These are phyloP conservation scores for Leucoraja erinaceus DNA, from an alignment of 2,113 vertebrate genomes.

Conservation along the genomic window DNA sequence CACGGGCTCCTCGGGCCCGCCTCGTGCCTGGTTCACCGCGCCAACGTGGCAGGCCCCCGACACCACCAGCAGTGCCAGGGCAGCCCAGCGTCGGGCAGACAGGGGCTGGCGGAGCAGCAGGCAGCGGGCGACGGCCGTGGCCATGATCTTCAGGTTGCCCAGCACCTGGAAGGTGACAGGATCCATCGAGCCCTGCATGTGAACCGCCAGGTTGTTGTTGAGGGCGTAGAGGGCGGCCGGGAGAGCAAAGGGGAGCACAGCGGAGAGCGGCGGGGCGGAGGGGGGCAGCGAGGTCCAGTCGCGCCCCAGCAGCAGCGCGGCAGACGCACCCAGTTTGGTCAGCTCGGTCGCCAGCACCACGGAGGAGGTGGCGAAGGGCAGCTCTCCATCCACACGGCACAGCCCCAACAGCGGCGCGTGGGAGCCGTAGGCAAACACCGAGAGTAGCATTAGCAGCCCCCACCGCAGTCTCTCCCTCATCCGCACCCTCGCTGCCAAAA, in stretches of 20 bases:
- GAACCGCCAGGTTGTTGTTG: slow-evolving; percentile 89
- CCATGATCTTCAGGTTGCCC: slow-evolving; percentile 84
- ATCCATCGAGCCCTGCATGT: slow-evolving; percentile 90
- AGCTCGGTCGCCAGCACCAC: slow-evolving; percentile 79
- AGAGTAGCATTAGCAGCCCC: slow-evolving; percentile 66
- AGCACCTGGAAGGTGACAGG: slow-evolving; percentile 88
- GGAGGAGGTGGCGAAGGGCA: slow-evolving; percentile 75
- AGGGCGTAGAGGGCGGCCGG: slow-evolving; percentile 80
- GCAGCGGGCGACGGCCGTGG: slow-evolving; percentile 77
- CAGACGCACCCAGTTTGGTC: slow-evolving; percentile 66
- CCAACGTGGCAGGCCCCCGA: slow-evolving; percentile 69
- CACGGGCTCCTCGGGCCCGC: slow-evolving; percentile 42
- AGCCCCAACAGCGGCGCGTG: slow-evolving; percentile 78
- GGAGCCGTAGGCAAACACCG: slow-evolving; percentile 77
- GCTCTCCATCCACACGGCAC: slow-evolving; percentile 66
- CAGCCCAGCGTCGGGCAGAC: slow-evolving; percentile 59
- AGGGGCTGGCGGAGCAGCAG: slow-evolving; percentile 68
- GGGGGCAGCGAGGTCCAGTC: slow-evolving; percentile 18
- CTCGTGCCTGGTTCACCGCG: slow-evolving; percentile 53
- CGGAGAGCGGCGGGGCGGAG: slow-evolving; percentile 1
- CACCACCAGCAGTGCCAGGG: slow-evolving; percentile 66
- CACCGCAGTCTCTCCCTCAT: slow-evolving; percentile 54
- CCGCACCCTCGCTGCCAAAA: slow-evolving; percentile 40
- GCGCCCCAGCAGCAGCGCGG: slow-evolving; percentile 53
- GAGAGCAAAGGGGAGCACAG: slow-evolving; percentile 65